Percentiles rank a stretch among this genome's conserved stretches.
phyloP scores from a whole-genome alignment of 2,797 vertebrate genomes.

The Poeciliopsis paucimaculata region DNA sequence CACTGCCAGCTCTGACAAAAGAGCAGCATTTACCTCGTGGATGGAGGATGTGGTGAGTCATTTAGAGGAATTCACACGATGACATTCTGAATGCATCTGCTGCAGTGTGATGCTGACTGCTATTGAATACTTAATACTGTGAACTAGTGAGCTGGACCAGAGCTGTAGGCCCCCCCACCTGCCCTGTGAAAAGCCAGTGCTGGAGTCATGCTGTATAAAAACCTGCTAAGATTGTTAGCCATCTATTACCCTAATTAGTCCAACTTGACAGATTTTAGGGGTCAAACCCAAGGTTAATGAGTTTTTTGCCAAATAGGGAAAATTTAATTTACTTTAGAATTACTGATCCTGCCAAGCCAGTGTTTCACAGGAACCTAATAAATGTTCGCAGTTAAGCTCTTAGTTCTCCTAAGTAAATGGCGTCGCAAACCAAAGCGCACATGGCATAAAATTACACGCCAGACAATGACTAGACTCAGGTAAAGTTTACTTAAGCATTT shows the following conservation, averaged over 20 bases:
- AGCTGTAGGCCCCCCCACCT: neutral
- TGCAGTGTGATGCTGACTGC: slow-evolving; percentile 9
- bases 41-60: neutral
- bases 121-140: neutral
- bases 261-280: slow-evolving; percentile 26
- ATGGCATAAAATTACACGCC: slow-evolving; percentile 38
- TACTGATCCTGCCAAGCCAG: slow-evolving; percentile 7
- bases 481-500: slow-evolving; percentile 36
- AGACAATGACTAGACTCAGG: slow-evolving; percentile 26
- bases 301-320: slow-evolving; percentile 24
- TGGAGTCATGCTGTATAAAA: neutral
- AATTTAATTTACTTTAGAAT: slow-evolving; percentile 49
- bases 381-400: slow-evolving; percentile 32
- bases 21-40: neutral
- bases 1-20: neutral
- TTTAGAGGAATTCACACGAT: slow-evolving; percentile 6
- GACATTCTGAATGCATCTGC: neutral
- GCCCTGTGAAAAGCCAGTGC: neutral
- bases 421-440: slow-evolving; percentile 26
- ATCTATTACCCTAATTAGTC: slow-evolving; percentile 30
- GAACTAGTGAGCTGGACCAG: slow-evolving; percentile 21
- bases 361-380: slow-evolving; percentile 33
- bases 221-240: neutral
- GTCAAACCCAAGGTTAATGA: slow-evolving; percentile 49
- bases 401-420: slow-evolving; percentile 41